phyloP scores from a whole-genome alignment of 1,140 invertebrate genomes.

The Orius insidiosus region DNA sequence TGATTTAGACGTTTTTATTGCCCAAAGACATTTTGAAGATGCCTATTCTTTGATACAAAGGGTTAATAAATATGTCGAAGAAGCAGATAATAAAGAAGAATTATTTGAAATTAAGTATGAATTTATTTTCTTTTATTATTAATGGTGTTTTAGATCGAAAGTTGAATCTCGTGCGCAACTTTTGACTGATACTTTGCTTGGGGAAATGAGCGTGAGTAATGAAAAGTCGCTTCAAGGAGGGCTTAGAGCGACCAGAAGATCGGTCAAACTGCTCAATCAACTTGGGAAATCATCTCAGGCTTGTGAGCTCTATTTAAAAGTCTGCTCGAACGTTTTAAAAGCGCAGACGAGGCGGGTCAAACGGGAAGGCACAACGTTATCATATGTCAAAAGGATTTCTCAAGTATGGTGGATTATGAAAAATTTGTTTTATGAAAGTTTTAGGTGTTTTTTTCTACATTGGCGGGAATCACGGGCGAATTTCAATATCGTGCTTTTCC shows the following conservation, averaged over 20 bases:
- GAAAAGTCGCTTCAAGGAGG: slow-evolving; percentile 85
- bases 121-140: too few relatives aligned
- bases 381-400: slow-evolving; percentile 62
- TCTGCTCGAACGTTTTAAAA: slow-evolving; percentile 67
- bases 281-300: slow-evolving; percentile 56
- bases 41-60: slow-evolving; percentile 73
- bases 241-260: slow-evolving; percentile 64
- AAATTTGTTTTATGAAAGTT: too few relatives aligned
- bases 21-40: slow-evolving; percentile 93
- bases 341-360: slow-evolving; percentile 70
- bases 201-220: slow-evolving; percentile 71
- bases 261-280: slow-evolving; percentile 72
- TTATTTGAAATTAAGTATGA: slow-evolving; percentile 14
- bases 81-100: slow-evolving; percentile 5
- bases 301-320: slow-evolving; percentile 69
- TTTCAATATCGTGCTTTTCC: slow-evolving; percentile 62
- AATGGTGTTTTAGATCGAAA: slow-evolving; percentile 29
- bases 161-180: slow-evolving; percentile 58
- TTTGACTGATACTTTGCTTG: slow-evolving; percentile 68
- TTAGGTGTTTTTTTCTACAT: slow-evolving; percentile 63
- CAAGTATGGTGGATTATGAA: too few relatives aligned
- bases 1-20: slow-evolving; percentile 90
- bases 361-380: slow-evolving; percentile 67
- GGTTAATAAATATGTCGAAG: slow-evolving; percentile 35
- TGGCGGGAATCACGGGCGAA: slow-evolving; percentile 72